Evolutionary conservation across 2,888 invertebrate species (phyloP).

Genomic region (Pachymerium ferrugineum): DNA sequence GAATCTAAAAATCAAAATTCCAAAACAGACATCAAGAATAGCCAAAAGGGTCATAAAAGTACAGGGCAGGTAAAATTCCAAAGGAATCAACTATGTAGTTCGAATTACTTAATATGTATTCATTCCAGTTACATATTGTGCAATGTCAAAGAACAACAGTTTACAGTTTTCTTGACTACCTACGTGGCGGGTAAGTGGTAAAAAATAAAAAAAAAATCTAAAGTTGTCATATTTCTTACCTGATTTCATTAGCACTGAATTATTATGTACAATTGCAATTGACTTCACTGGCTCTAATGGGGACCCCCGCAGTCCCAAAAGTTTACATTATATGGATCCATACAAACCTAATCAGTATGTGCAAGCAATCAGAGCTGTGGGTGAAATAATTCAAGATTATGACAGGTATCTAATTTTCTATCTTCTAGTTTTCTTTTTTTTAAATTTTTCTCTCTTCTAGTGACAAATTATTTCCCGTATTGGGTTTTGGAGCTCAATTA

Average conservation of each 20-base stretch:
- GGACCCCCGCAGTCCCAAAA: constrained; percentile 38
- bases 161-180: constrained; percentile 55
- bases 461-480: constrained; percentile 52
- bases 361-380: constrained; percentile 46
- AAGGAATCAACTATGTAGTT: not conserved
- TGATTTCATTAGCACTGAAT: constrained; percentile 43
- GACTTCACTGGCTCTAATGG: constrained; percentile 48
- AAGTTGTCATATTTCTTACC: not conserved
- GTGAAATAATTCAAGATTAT: constrained; percentile 41
- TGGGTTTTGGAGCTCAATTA: constrained; percentile 54
- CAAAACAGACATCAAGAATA: not conserved
- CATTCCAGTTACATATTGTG: constrained; percentile 45
- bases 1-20: constrained; percentile 44
- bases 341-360: constrained; percentile 40
- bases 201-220: not conserved
- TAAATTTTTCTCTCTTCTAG: constrained; percentile 3
- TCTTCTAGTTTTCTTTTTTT: not conserved
- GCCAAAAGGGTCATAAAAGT: constrained; percentile 40
- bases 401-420: constrained; percentile 35
- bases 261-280: constrained; percentile 50
- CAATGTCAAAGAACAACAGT: constrained; percentile 48
- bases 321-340: constrained; percentile 39
- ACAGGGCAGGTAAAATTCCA: not conserved
- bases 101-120: constrained; percentile 19
- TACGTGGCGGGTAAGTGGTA: constrained; percentile 50